Evolutionary conservation across 2,888 invertebrate species (phyloP).

Genomic region (Rugalucina vietnamica): DNA sequence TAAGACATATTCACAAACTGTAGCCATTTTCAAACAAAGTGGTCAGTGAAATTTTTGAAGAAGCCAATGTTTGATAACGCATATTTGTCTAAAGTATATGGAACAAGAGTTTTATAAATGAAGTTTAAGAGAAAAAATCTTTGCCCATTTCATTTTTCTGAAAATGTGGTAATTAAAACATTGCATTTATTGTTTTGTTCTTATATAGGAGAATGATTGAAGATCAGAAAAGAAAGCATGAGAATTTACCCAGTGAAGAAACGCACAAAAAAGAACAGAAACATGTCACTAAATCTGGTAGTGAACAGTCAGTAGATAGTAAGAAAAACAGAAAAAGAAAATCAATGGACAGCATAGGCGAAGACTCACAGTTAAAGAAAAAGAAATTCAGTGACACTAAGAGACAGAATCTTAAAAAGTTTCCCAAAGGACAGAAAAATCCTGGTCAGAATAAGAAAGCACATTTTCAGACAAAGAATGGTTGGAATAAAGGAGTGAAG

Average conservation of each 20-base stretch:
- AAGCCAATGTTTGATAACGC: no score
- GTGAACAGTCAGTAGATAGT: not conserved
- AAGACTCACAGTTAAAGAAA: not conserved
- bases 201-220: slow-evolving; percentile 3
- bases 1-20: no score
- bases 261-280: not conserved
- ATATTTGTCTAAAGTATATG: no score
- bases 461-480: not conserved
- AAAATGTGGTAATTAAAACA: no score
- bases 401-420: not conserved
- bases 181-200: no score
- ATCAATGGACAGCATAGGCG: no score
- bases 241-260: not conserved
- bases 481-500: not conserved
- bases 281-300: not conserved
- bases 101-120: no score
- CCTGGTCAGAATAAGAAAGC: not conserved
- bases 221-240: not conserved
- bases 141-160: no score
- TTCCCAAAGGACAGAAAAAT: not conserved
- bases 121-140: no score
- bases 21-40: no score
- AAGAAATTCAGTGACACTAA: not conserved
- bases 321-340: not conserved
- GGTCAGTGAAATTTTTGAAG: no score